phyloP scores from a whole-genome alignment of 1,140 invertebrate species.

The Pemphigus obesinymphae region DNA sequence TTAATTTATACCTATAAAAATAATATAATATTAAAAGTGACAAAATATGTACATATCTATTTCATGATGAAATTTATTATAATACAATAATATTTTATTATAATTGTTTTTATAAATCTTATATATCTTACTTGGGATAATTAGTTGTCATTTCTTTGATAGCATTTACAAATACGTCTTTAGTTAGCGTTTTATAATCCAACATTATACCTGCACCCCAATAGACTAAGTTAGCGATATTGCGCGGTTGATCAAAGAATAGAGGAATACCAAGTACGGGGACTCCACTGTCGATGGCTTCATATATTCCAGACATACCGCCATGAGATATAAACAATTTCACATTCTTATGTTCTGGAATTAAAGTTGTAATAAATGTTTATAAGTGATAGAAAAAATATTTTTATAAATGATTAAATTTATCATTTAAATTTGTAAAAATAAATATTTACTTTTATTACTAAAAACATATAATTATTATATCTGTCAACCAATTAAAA shows the following conservation, averaged over 20 bases:
- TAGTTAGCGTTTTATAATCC: slow-evolving; percentile 11
- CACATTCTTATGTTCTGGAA: slow-evolving; percentile 52
- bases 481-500: too few relatives aligned
- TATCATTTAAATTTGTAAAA: too few relatives aligned
- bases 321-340: slow-evolving; percentile 62
- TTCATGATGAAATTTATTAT: neutral
- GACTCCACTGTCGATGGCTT: slow-evolving; percentile 56
- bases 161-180: slow-evolving; percentile 26
- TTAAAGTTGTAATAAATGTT: too few relatives aligned
- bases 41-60: neutral
- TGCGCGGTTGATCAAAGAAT: slow-evolving; percentile 54
- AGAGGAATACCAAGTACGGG: slow-evolving; percentile 61
- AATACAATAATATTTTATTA: neutral
- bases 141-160: slow-evolving; percentile 29
- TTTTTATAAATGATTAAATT: too few relatives aligned
- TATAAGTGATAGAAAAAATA: too few relatives aligned
- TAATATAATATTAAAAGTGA: neutral
- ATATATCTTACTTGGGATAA: slow-evolving; percentile 18
- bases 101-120: neutral
- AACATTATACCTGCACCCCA: slow-evolving; percentile 25
- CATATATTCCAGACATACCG: slow-evolving; percentile 58
- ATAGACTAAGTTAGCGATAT: slow-evolving; percentile 10
- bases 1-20: slow-evolving; percentile 41
- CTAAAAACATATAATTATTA: too few relatives aligned
- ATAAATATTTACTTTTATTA: too few relatives aligned